A percentile compares a stretch with the other conserved stretches of the same genome.
phyloP scores from a whole-genome alignment of 2,797 vertebrate genomes.

The Podargus strigoides region DNA sequence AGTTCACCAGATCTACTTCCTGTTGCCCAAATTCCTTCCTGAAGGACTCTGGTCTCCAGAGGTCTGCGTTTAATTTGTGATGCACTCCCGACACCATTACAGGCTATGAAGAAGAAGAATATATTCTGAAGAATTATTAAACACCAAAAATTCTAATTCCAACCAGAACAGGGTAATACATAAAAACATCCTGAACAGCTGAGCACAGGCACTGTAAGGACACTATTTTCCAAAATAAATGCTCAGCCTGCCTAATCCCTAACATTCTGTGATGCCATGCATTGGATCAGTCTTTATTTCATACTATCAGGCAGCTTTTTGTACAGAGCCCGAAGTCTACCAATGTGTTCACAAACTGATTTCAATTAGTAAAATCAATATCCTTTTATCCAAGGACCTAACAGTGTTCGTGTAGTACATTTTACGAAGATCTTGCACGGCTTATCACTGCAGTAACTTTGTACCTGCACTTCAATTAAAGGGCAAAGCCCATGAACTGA shows the following conservation, averaged over 20 bases:
- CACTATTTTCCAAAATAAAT: neutral
- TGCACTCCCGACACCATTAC: slow-evolving; percentile 83
- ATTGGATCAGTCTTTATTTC: neutral
- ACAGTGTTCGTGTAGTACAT: neutral
- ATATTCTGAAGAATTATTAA: neutral
- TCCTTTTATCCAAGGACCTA: neutral
- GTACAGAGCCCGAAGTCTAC: neutral
- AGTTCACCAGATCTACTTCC: slow-evolving; percentile 80
- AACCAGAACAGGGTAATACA: neutral
- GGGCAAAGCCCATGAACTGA: neutral
- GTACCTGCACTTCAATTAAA: neutral
- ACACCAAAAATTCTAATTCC: neutral
- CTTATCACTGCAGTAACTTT: neutral
- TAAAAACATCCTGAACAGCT: accelerated
- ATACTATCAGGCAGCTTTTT: neutral
- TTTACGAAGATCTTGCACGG: neutral
- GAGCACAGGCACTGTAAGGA: neutral
- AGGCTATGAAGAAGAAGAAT: slow-evolving; percentile 49
- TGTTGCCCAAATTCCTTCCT: slow-evolving; percentile 80
- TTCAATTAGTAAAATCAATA: neutral
- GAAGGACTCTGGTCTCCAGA: slow-evolving; percentile 80
- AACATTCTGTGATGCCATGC: no score
- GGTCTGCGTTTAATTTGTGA: slow-evolving; percentile 73
- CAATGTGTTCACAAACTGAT: neutral
- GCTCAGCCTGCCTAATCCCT: neutral